phyloP scores from a whole-genome alignment of 2,888 invertebrate species.

The Leucophenga montana region DNA sequence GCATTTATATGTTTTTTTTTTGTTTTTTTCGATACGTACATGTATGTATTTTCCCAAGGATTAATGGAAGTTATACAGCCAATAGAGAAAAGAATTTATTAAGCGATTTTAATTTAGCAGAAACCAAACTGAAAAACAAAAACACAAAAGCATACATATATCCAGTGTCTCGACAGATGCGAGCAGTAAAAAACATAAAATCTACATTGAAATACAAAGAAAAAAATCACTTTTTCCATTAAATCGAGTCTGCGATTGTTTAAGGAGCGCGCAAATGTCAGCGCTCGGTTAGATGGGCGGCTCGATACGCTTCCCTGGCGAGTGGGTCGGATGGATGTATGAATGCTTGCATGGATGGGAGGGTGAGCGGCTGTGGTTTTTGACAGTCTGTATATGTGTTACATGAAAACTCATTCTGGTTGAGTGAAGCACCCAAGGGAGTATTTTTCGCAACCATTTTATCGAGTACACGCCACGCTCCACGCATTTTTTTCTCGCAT shows the following conservation, averaged over 20 bases:
- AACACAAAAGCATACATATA: neutral
- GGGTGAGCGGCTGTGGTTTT: neutral
- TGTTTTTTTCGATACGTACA: too few relatives aligned
- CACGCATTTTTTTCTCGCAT: conserved; percentile 19
- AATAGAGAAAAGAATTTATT: conserved; percentile 48
- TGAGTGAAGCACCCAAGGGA: conserved; percentile 50
- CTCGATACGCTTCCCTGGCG: conserved; percentile 54
- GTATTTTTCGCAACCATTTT: conserved; percentile 40
- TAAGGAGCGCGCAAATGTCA: conserved; percentile 67
- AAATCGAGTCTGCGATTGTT: conserved; percentile 69
- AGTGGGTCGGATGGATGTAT: conserved; percentile 41
- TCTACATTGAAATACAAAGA: conserved; percentile 41
- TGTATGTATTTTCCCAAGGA: neutral
- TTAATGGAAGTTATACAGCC: neutral
- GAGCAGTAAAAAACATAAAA: conserved; percentile 11
- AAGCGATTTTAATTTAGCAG: conserved; percentile 53
- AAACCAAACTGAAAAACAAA: conserved; percentile 7
- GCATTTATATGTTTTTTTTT: too few relatives aligned
- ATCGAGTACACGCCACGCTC: conserved; percentile 27
- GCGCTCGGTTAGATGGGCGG: conserved; percentile 61
- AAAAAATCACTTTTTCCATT: conserved; percentile 64
- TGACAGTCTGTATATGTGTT: conserved; percentile 33
- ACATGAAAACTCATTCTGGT: conserved; percentile 19
- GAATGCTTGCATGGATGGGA: conserved; percentile 8
- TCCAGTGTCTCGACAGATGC: neutral